These are phyloP conservation scores for Mormyrops attenuatus DNA, from an alignment of 2,797 vertebrate species.

Conservation along the genomic window DNA sequence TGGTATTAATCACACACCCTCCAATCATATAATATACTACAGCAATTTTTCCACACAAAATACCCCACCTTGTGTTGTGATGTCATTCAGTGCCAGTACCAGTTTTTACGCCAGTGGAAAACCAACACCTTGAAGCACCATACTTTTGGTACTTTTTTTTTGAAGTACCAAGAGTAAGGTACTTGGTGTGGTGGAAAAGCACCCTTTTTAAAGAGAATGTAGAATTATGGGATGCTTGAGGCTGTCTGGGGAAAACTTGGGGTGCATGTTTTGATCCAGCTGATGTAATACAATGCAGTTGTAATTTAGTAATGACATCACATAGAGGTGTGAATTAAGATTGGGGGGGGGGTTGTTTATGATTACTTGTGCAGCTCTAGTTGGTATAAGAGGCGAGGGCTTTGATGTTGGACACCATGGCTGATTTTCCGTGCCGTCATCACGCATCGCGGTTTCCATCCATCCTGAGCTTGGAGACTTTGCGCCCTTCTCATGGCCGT, in stretches of 20 bases:
- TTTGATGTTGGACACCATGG: constrained; percentile 52
- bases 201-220: neutral
- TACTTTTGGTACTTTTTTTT: too few relatives aligned
- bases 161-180: neutral
- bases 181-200: neutral
- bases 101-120: neutral
- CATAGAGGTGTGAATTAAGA: neutral
- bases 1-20: neutral
- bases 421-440: constrained; percentile 36
- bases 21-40: neutral
- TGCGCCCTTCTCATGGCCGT: neutral
- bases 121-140: neutral
- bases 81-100: neutral
- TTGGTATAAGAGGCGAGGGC: constrained; percentile 55
- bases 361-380: neutral
- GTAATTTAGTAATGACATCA: neutral
- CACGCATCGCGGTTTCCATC: constrained; percentile 28
- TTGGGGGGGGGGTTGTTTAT: neutral
- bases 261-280: neutral
- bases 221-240: neutral
- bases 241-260: neutral
- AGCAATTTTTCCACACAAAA: neutral
- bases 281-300: neutral
- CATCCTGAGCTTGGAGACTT: neutral
- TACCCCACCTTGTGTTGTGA: neutral